Evolutionary conservation across 2,113 vertebrate genomes (phyloP), one percentile per base, ranked within the genome.

Genomic region (Tragelaphus imberbis): DNA sequence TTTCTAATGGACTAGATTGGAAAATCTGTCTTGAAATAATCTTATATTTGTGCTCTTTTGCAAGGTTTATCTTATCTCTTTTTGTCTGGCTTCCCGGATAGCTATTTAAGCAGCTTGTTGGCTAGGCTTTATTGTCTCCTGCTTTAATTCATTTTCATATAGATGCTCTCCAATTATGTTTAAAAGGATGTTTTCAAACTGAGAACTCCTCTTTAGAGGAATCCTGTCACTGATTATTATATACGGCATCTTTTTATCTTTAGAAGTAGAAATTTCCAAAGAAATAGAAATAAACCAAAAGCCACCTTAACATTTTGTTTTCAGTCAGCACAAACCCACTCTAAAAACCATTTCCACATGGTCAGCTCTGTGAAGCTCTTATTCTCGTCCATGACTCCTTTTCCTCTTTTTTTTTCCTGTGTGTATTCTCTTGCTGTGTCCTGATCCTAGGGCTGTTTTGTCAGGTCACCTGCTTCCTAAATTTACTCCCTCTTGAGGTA

Each of bases 211-310:
- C 51, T 88, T n/a, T 92, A 61, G 23, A 63, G 30, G 55, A 68
- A 28, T 16, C 9, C 75, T 96, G 11, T 36, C 82, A 90, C 21
- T 79, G 81, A 92, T 63, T 91, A 47, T 77, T 63, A 58, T 81
- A 77, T 44, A 75, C 5, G 21, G 3, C 4, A 65, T 2, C 3
- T 25, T 95, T 97, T 97, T 65, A 96, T 85, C 92, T 95, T 44
- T 44, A 44, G 44, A 44, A 44, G 44, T 44, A 44, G 44, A 44
- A 44, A 44, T 44, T 44, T 44, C 44, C 44, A 44, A 33, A 51
- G 47, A 90, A 92, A 53, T 92, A 90, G 96, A 97, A 92, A 92
- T 94, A 94, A 96, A 40, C 51, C 91, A 19, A 44, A 93, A 94
- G 13, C 23, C 53, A 90, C 82, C 49, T 94, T 94, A 44, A 75